These are phyloP conservation scores for Zaprionus gabonicus DNA, from an alignment of 1,140 invertebrate species.

Conservation along the genomic window DNA sequence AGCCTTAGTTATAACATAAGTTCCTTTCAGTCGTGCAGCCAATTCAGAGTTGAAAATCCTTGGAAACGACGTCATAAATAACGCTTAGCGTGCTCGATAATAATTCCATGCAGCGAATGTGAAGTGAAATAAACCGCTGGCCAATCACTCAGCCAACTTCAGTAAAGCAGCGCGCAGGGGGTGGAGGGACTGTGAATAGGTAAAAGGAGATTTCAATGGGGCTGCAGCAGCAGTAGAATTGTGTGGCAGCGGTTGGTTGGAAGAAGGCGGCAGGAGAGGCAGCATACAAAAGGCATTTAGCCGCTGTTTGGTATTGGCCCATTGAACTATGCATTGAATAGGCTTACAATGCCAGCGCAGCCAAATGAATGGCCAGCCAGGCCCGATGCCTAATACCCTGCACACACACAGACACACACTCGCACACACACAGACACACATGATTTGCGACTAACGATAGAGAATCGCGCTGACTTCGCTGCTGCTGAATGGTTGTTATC, in stretches of 20 bases:
- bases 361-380: constrained; percentile 33
- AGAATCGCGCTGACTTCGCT: neutral
- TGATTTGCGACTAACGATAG: constrained; percentile 16
- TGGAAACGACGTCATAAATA: constrained; percentile 20
- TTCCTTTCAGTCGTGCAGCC: neutral
- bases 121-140: constrained; percentile 56
- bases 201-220: constrained; percentile 67
- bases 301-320: constrained; percentile 75
- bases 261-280: neutral
- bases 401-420: neutral
- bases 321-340: constrained; percentile 71
- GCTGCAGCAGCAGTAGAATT: constrained; percentile 2
- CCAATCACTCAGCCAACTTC: constrained; percentile 41
- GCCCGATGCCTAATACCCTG: constrained; percentile 15
- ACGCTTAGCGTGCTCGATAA: constrained; percentile 32
- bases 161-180: neutral
- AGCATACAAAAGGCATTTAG: constrained; percentile 75
- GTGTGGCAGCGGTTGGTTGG: neutral
- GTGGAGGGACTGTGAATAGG: constrained; percentile 50
- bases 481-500: constrained; percentile 71
- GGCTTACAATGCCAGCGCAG: constrained; percentile 48
- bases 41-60: neutral
- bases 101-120: constrained; percentile 38
- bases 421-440: neutral
- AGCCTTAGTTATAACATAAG: neutral